Base-by-base conservation (phyloP, 2,113 vertebrate genomes). In the Crotalus viridis region DNA sequence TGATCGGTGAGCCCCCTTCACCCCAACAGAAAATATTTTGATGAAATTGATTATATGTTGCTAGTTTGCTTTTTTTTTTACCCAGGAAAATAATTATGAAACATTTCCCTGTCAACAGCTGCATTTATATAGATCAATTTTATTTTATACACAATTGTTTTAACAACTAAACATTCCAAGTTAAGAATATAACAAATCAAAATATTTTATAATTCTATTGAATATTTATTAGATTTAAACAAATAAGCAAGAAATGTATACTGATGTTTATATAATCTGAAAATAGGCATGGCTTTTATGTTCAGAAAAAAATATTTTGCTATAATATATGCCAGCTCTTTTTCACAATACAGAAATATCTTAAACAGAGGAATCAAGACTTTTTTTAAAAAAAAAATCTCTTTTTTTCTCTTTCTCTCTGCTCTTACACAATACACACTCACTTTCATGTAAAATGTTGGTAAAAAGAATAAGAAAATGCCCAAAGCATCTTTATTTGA, bases 101-200 rank as follows among this genome's bases (percentile, higher is more conserved):
- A 92, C 81, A 74, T 85, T 85, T 51, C 28, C 89, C 26, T 89
- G 55, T 0, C 0, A 17, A 85, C 61, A 95, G 85, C 1, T 81
- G 33, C 69, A 81, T 69, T 69, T 69, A 69, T 69, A 33, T 13
- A 69, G 28, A 0, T 93, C 22, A 3, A 39, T 26, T 94, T 93
- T 90, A 91, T 94, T 94, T 0, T 28, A 74, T 90, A 92, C 33
- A 91, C 92, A 95, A 48, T 0, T 22, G 24, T 13, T 94, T n/a
- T 52, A 85, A 26, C 24, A 56, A 85, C 7, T 19, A 39, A 81
- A 81, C 33, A 39, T 81, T 39, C n/a, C 33, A 39, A 81, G 33
- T 81, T 81, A 39, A 39, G 17, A 81, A 39, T 39, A 81, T 39
- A 92, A 93, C 48, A 90, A 92, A 85, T 88, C 19, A 52, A 0